phyloP scores from a whole-genome alignment of 2,888 invertebrate species.

The Melitaea athalia region DNA sequence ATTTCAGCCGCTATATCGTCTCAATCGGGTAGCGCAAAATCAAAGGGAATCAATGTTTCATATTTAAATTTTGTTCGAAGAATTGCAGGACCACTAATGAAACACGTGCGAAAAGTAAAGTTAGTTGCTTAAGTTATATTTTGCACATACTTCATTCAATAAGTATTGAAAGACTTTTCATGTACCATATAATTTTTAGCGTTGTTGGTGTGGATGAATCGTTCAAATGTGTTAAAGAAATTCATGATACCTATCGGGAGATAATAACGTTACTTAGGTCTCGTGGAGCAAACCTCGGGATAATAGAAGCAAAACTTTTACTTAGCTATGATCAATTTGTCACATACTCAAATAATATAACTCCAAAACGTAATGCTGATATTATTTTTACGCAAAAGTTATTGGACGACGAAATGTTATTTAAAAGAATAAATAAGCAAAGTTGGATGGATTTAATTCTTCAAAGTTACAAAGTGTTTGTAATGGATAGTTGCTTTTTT shows the following conservation, averaged over 20 bases:
- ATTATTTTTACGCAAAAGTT: constrained; percentile 58
- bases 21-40: constrained; percentile 52
- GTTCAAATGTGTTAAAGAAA: constrained; percentile 64
- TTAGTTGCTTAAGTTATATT: constrained; percentile 46
- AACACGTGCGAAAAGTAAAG: constrained; percentile 65
- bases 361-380: constrained; percentile 63
- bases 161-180: not conserved
- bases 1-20: constrained; percentile 60
- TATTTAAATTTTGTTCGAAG: constrained; percentile 69
- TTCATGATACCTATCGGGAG: constrained; percentile 68
- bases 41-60: constrained; percentile 69
- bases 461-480: constrained; percentile 83
- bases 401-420: constrained; percentile 53
- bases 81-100: constrained; percentile 73
- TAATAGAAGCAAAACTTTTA: constrained; percentile 64
- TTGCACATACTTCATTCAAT: not conserved
- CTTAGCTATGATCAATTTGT: constrained; percentile 70
- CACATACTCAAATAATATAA: constrained; percentile 57
- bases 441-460: constrained; percentile 84
- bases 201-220: constrained; percentile 57
- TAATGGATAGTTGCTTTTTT: constrained; percentile 76
- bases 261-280: constrained; percentile 61
- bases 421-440: constrained; percentile 68
- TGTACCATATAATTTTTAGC: constrained; percentile 41
- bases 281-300: constrained; percentile 65